A percentile compares a stretch with the other conserved stretches of the same genome.
Evolutionary conservation across 2,113 vertebrate species (phyloP).

Genomic region (Mustela lutreola): DNA sequence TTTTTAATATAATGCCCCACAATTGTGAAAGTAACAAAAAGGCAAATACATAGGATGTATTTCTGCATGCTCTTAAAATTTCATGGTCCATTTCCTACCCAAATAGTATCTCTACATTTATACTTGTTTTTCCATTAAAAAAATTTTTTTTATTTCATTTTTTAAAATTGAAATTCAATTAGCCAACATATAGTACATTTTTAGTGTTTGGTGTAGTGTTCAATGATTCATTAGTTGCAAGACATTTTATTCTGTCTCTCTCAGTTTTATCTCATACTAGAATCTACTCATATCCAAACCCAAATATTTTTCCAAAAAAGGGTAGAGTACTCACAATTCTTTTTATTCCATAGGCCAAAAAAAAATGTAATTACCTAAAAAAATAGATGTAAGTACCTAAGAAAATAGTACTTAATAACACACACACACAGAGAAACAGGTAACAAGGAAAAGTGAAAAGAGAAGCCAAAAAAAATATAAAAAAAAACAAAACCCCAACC

Average conservation of each 20-base stretch:
- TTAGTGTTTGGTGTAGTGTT: no score
- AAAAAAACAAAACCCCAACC: background rate
- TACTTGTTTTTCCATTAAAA: background rate
- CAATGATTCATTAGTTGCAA: no score
- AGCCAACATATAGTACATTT: no score
- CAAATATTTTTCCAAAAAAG: background rate
- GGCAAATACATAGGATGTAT: background rate
- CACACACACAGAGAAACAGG: background rate
- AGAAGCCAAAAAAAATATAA: background rate
- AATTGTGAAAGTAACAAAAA: constrained; percentile 36
- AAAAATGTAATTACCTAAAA: background rate
- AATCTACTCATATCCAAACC: background rate
- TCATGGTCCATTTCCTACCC: background rate
- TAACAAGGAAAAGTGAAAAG: background rate
- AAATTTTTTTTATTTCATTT: no score
- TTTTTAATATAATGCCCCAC: constrained; percentile 39
- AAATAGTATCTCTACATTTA: constrained; percentile 1
- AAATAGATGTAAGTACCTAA: background rate
- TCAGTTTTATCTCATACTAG: background rate
- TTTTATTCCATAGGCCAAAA: background rate
- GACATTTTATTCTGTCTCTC: background rate
- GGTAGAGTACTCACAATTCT: background rate
- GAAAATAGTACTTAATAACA: background rate
- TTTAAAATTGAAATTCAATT: no score
- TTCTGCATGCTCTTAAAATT: constrained; percentile 35